phyloP scores from a whole-genome alignment of 2,113 vertebrate species.

The Cairina moschata region DNA sequence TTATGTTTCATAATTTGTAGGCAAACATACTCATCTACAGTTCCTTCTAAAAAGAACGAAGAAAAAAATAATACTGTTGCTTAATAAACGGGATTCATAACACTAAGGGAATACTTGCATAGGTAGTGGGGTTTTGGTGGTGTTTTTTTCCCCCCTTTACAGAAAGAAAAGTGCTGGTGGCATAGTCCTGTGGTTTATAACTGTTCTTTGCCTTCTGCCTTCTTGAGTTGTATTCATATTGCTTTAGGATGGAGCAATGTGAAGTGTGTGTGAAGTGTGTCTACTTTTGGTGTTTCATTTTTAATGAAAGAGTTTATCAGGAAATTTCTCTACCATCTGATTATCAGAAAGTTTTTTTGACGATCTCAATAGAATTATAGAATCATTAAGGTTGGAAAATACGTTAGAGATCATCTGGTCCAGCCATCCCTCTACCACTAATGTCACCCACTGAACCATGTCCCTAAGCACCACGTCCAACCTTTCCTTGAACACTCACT shows the following conservation, averaged over 20 bases:
- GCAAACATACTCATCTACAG: not conserved
- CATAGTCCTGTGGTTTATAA: not conserved
- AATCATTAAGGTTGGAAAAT: too few relatives aligned
- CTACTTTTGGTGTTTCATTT: not conserved
- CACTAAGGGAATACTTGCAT: not conserved
- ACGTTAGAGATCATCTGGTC: too few relatives aligned
- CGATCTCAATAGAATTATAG: not conserved
- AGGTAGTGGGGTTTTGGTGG: not conserved
- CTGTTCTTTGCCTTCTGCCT: not conserved
- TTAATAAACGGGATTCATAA: not conserved
- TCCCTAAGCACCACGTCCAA: too few relatives aligned
- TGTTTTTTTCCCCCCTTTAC: not conserved
- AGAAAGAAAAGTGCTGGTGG: not conserved
- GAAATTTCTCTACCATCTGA: not conserved
- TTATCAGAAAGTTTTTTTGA: not conserved
- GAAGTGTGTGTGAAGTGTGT: not conserved
- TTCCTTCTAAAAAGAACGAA: not conserved
- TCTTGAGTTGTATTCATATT: not conserved
- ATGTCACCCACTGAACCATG: too few relatives aligned
- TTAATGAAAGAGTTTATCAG: not conserved
- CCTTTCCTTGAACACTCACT: too few relatives aligned
- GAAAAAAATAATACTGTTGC: not conserved
- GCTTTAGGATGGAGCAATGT: not conserved
- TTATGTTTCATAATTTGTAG: not conserved
- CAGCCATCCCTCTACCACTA: too few relatives aligned